A percentile compares a stretch with the other conserved stretches of the same genome.
Evolutionary conservation across 2,797 vertebrate species (phyloP).

Genomic region (Perodicticus potto): DNA sequence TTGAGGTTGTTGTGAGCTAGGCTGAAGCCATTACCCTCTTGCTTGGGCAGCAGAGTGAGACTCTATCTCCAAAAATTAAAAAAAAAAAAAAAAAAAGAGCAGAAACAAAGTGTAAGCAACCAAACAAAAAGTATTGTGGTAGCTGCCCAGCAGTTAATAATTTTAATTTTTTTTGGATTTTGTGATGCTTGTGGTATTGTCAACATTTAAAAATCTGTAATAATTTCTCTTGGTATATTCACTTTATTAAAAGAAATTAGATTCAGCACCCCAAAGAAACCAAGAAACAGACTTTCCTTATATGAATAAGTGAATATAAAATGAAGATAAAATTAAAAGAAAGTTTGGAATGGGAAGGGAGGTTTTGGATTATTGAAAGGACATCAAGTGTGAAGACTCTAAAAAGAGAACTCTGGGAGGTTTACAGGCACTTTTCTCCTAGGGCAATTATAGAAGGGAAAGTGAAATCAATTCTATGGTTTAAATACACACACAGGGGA

Average conservation of each 20-base stretch:
- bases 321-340: background rate
- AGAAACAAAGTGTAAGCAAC: background rate
- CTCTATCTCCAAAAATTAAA: no score
- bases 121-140: background rate
- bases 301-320: background rate
- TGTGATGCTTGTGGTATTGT: background rate
- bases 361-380: background rate
- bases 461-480: background rate
- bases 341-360: background rate
- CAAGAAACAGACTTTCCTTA: background rate
- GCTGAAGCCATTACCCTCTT: no score
- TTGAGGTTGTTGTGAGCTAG: no score
- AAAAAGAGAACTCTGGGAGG: background rate
- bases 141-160: background rate
- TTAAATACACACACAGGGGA: slow-evolving; percentile 23
- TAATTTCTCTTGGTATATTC: background rate
- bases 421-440: background rate
- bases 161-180: background rate
- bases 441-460: background rate
- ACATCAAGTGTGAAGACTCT: background rate
- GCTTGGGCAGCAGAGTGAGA: no score
- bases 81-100: background rate
- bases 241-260: slow-evolving; percentile 24
- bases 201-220: slow-evolving; percentile 8
- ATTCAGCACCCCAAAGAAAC: background rate